Evolutionary conservation across 2,888 invertebrate species (phyloP).

Genomic region (Oxycera nigricornis): DNA sequence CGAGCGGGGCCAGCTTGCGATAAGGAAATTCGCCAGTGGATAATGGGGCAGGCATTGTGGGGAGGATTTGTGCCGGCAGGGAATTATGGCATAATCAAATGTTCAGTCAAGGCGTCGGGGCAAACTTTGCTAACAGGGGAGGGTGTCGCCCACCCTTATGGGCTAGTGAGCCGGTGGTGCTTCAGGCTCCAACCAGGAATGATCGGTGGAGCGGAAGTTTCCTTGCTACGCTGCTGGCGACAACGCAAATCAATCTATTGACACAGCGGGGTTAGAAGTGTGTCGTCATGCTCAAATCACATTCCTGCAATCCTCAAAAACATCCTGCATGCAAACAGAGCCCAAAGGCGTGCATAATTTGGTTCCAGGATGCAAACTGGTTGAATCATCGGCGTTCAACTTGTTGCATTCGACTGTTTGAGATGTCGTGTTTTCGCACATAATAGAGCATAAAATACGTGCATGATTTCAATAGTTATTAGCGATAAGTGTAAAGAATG

Average conservation of each 20-base stretch:
- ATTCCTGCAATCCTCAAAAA: neutral
- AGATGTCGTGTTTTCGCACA: too few species aligned
- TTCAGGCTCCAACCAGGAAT: neutral
- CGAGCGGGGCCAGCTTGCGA: neutral
- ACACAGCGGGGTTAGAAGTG: neutral
- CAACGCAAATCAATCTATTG: constrained; percentile 29
- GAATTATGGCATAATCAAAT: neutral
- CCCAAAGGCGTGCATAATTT: neutral
- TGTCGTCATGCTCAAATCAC: constrained; percentile 2
- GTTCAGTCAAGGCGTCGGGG: neutral
- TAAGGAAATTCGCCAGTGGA: neutral
- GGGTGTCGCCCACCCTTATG: neutral
- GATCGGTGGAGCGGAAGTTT: neutral
- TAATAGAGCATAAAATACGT: too few species aligned
- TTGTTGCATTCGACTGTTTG: constrained; percentile 29
- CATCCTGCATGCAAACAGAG: neutral
- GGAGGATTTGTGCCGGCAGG: neutral
- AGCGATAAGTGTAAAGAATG: neutral
- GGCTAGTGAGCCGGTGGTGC: neutral
- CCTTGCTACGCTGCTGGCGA: neutral
- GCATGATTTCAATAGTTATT: too few species aligned
- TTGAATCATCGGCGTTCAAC: constrained; percentile 27
- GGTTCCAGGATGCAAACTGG: neutral
- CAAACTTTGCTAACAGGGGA: too few species aligned
- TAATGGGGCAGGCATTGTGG: neutral